Evolutionary conservation across 2,113 vertebrate species (phyloP).

Genomic region (Lampris incognitus): DNA sequence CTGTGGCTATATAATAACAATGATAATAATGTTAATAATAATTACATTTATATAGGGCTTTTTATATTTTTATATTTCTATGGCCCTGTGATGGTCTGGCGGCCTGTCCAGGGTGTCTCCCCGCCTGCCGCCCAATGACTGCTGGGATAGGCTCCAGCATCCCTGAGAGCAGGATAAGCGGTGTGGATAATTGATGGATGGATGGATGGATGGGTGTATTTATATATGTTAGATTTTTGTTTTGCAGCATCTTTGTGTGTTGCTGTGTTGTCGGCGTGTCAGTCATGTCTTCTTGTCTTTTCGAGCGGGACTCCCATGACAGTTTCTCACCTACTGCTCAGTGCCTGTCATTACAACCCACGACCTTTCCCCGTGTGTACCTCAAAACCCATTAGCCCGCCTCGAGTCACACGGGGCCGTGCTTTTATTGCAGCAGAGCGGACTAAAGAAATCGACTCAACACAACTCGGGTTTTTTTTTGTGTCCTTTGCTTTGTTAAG

Average conservation of each 20-base stretch:
- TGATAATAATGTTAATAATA: too few relatives aligned
- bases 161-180: too few relatives aligned
- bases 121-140: too few relatives aligned
- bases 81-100: too few relatives aligned
- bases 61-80: too few relatives aligned
- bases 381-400: constrained; percentile 69
- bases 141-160: too few relatives aligned
- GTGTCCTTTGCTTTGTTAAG: not conserved
- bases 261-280: constrained; percentile 45
- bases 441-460: constrained; percentile 32
- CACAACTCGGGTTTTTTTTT: constrained; percentile 48
- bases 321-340: constrained; percentile 39
- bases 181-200: too few relatives aligned
- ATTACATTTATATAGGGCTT: too few relatives aligned
- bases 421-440: constrained; percentile 36
- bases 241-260: constrained; percentile 4
- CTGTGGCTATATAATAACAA: too few relatives aligned
- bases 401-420: constrained; percentile 50
- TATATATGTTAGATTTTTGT: constrained; percentile 1
- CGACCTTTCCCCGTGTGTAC: constrained; percentile 52
- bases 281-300: constrained; percentile 59
- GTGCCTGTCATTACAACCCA: constrained; percentile 52
- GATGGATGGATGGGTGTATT: not conserved
- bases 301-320: not conserved
- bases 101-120: too few relatives aligned